Evolutionary conservation across 2,113 vertebrate genomes (phyloP).

Genomic region (Odontophorus gujanensis): DNA sequence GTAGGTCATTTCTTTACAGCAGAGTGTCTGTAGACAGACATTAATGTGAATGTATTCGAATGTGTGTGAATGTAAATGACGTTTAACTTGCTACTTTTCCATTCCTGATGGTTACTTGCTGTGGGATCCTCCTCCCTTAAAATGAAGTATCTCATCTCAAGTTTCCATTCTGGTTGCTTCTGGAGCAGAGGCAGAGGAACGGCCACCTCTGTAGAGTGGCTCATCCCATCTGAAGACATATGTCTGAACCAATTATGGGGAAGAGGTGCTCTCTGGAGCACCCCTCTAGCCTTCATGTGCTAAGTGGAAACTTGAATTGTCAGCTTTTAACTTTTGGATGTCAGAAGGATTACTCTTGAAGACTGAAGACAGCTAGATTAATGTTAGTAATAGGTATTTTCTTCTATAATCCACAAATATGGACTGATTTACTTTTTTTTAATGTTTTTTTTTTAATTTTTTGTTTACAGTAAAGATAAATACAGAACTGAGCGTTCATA

Average conservation of each 20-base stretch:
- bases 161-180: neutral
- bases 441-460: too few relatives aligned
- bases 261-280: fast-evolving
- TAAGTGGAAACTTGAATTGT: neutral
- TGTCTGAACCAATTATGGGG: neutral
- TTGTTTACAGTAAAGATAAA: neutral
- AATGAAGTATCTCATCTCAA: neutral
- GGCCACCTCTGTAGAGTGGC: fast-evolving
- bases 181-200: neutral
- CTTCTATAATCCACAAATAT: neutral
- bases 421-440: neutral
- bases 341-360: neutral
- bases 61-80: neutral
- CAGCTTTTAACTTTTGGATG: neutral
- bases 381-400: neutral
- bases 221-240: neutral
- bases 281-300: fast-evolving
- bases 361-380: neutral
- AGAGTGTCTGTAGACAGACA: neutral
- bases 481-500: neutral
- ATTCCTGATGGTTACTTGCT: neutral
- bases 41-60: neutral
- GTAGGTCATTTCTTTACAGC: neutral
- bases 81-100: neutral
- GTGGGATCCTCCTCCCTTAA: neutral